Evolutionary conservation across 2,113 vertebrate species (phyloP).

Genomic region (Cyprinodon variegatus): DNA sequence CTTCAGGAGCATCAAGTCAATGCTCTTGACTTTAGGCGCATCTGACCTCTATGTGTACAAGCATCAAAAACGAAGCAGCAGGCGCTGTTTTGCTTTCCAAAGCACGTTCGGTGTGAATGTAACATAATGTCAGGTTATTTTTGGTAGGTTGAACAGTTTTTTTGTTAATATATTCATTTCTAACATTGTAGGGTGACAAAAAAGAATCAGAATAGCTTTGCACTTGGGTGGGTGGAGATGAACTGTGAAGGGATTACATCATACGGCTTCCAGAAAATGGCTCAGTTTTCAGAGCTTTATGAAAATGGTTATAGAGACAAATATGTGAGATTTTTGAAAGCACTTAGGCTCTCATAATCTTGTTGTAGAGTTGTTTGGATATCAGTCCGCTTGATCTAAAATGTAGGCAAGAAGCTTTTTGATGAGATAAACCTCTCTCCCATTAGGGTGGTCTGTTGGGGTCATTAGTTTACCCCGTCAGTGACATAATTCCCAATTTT

Average conservation of each 20-base stretch:
- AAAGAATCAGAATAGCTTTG: constrained; percentile 34
- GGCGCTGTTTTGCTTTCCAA: too few relatives aligned
- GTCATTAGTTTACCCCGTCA: constrained; percentile 37
- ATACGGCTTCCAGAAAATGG: constrained; percentile 44
- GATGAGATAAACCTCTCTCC: constrained; percentile 24
- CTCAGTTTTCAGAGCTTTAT: constrained; percentile 48
- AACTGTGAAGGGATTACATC: constrained; percentile 60
- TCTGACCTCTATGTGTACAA: too few relatives aligned
- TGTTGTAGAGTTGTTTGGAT: constrained; percentile 29
- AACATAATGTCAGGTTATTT: too few relatives aligned
- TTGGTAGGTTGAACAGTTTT: too few relatives aligned
- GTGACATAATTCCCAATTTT: constrained; percentile 53
- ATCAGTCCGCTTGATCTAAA: constrained; percentile 23
- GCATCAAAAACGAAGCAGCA: too few relatives aligned
- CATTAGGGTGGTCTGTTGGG: constrained; percentile 22
- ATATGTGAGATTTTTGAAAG: constrained; percentile 36
- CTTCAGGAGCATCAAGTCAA: too few relatives aligned
- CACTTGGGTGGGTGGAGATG: constrained; percentile 53
- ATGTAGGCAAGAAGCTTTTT: constrained; percentile 21
- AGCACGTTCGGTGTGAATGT: too few relatives aligned
- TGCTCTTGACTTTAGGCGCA: too few relatives aligned
- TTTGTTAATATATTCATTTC: not conserved
- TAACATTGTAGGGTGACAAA: not conserved
- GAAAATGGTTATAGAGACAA: constrained; percentile 20
- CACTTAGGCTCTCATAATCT: constrained; percentile 36